Evolutionary conservation across 2,797 vertebrate genomes (phyloP), one percentile per base, ranked within the genome.

Genomic region (Threskiornis aethiopicus): DNA sequence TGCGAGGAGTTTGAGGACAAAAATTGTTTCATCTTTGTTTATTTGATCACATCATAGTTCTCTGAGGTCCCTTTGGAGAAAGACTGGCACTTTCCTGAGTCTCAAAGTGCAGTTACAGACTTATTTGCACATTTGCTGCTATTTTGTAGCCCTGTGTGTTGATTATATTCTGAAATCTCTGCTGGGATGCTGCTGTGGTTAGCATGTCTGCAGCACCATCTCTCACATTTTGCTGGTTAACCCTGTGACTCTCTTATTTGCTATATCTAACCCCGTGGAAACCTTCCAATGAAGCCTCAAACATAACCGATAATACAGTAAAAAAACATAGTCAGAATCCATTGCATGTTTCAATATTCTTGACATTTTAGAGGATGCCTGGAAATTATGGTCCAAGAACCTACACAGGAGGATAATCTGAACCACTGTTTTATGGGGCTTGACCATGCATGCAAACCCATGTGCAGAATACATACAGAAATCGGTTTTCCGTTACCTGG

Each of bases 381-480:
- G 51, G 51, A 72, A 89, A 59, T 3, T 5, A 16, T 18, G 18
- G 12, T 24, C 18, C 37, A 35, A 55, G 52, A 20, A n/a, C 35
- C 18, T 28, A 6, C 10, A 5, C 3, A 3, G 2, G 16, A 46
- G 49, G 54, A 37, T 59, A 37, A 70, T 10, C 41, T 37, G 25
- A 39, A 37, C 4, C 4, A 1, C 1, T 54, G 10, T 20, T 71
- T 37, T 25, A 13, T 13, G 14, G 67, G n/a, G 35, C 7, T 3
- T 59, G 19, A 44, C 13, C 0, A 0, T 24, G 39, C 31, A 8
- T 3, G 17, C 14, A 55, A 73, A 72, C 21, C 18, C 3, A 3
- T 16, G 2, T 26, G 25, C 25, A 39, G 55, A 57, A 67, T 13
- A 16, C 29, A 10, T 5, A 11, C 1, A 9, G 22, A 70, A 41